Evolutionary conservation across 2,888 invertebrate species (phyloP).

Genomic region (Orchesella flavescens): DNA sequence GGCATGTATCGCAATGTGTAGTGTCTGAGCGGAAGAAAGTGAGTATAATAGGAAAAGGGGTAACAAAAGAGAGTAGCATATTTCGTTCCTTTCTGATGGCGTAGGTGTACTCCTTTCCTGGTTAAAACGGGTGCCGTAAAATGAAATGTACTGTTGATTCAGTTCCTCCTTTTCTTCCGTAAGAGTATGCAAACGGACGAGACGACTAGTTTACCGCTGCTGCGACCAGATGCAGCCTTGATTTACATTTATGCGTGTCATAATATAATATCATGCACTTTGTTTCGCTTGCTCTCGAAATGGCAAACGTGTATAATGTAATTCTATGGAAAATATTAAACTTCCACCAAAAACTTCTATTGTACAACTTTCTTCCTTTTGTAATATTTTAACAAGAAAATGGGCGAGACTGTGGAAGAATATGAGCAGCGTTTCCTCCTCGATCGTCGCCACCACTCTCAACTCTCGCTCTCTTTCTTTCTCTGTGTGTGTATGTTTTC

Average conservation of each 20-base stretch:
- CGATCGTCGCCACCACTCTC: neutral
- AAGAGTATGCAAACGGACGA: neutral
- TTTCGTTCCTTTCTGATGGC: neutral
- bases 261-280: constrained; percentile 52
- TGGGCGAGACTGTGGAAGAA: constrained; percentile 11
- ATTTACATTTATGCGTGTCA: constrained; percentile 63
- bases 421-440: constrained; percentile 4
- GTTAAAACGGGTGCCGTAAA: neutral
- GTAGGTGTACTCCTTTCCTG: too few species aligned
- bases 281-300: constrained; percentile 25
- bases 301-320: constrained; percentile 27
- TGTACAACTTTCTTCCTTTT: constrained; percentile 43
- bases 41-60: neutral
- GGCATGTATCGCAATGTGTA: neutral
- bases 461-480: neutral
- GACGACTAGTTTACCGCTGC: neutral
- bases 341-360: constrained; percentile 35
- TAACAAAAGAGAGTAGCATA: neutral
- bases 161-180: neutral
- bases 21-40: neutral
- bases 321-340: constrained; percentile 61
- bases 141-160: constrained; percentile 18
- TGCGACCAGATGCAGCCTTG: constrained; percentile 58
- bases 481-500: neutral
- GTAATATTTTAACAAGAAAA: constrained; percentile 41